Percentiles rank a stretch among this genome's conserved stretches.
Evolutionary conservation across 2,113 vertebrate genomes (phyloP).

Genomic region (Vulpes ferrilata): DNA sequence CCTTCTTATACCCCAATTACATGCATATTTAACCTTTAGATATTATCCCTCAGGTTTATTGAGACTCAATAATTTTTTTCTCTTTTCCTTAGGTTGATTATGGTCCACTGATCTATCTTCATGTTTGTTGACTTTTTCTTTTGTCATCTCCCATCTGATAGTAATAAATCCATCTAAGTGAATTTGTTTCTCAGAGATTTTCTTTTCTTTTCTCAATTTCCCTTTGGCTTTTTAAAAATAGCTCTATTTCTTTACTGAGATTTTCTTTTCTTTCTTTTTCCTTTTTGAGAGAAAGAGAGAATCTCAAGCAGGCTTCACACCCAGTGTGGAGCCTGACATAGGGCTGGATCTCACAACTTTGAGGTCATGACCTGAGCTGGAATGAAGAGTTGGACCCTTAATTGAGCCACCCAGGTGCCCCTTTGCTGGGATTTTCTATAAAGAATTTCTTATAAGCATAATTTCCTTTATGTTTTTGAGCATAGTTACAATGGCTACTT

Average conservation of each 20-base stretch:
- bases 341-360: background rate
- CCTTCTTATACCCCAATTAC: background rate
- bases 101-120: background rate
- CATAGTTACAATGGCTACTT: background rate
- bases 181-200: background rate
- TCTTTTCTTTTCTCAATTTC: background rate
- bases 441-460: background rate
- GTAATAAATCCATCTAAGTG: background rate
- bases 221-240: background rate
- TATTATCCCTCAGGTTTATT: slow-evolving; percentile 9
- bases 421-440: background rate
- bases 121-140: slow-evolving; percentile 18
- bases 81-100: background rate
- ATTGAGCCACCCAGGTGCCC: background rate
- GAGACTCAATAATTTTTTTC: background rate
- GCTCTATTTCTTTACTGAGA: background rate
- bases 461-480: background rate
- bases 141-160: background rate
- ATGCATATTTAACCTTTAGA: background rate
- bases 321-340: too few relatives aligned
- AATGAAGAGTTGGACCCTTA: too few relatives aligned
- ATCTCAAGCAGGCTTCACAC: background rate
- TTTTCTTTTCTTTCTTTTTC: background rate
- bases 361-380: background rate
- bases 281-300: background rate